Evolutionary conservation across 2,113 vertebrate genomes (phyloP).

Genomic region (Muntiacus muntjak): DNA sequence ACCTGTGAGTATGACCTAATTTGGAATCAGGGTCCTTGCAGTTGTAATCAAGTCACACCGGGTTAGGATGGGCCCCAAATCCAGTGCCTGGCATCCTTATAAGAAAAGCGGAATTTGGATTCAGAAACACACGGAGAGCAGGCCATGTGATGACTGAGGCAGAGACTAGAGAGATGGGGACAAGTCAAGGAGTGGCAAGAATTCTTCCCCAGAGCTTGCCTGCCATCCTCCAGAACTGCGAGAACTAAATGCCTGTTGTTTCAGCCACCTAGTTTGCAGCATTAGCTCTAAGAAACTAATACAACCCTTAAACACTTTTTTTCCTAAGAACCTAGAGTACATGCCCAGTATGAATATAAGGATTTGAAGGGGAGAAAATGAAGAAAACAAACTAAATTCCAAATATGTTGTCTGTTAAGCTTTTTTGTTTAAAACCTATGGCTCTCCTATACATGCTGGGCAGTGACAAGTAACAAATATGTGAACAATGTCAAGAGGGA

Average conservation of each 20-base stretch:
- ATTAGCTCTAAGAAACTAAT: background rate
- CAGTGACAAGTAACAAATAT: background rate
- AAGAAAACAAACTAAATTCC: background rate
- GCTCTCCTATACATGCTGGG: background rate
- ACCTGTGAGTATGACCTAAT: background rate
- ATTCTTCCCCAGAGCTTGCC: background rate
- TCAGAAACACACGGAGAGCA: background rate
- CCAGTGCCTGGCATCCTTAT: background rate
- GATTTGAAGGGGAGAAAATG: background rate
- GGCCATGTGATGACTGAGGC: background rate
- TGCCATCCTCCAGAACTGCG: background rate
- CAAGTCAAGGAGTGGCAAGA: background rate
- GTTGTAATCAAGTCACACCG: background rate
- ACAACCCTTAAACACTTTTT: background rate
- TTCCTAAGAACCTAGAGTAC: background rate
- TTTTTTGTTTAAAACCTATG: background rate
- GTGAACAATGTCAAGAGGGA: background rate
- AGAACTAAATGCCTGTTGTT: background rate
- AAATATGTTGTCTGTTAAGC: background rate
- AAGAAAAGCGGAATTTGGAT: background rate
- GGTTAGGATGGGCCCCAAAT: background rate
- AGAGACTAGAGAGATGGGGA: background rate
- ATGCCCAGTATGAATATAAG: background rate
- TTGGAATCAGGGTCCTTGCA: background rate
- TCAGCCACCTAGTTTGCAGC: background rate